Percentiles rank a stretch among this genome's conserved stretches.
These are phyloP conservation scores for Aleiodes leptofemur DNA, from an alignment of 2,888 invertebrate genomes.

Conservation along the genomic window DNA sequence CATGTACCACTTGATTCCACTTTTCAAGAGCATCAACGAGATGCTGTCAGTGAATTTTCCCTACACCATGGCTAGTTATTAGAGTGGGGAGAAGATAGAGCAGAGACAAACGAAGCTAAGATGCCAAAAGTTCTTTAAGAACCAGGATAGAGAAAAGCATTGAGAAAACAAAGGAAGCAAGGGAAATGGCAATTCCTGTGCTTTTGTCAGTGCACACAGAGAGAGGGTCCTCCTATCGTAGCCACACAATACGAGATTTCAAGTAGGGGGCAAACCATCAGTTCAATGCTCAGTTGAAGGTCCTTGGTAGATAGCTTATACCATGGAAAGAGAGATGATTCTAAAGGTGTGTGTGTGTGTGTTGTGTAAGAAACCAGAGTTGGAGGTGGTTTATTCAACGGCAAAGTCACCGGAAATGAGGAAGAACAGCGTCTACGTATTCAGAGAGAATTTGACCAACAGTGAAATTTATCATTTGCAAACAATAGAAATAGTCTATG, in stretches of 20 bases:
- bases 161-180: conserved; percentile 27
- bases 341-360: conserved; percentile 20
- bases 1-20: not conserved
- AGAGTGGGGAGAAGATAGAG: not conserved
- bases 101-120: conserved; percentile 18
- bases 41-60: conserved; percentile 20
- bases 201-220: conserved; percentile 17
- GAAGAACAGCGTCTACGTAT: conserved; percentile 19
- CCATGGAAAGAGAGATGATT: not conserved
- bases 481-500: no score
- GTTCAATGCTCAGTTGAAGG: conserved; percentile 34
- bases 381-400: conserved; percentile 23
- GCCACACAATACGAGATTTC: conserved; percentile 28
- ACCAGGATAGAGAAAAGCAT: not conserved
- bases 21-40: conserved; percentile 1
- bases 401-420: conserved; percentile 44
- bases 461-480: no score
- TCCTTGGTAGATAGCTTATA: conserved; percentile 4
- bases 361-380: conserved; percentile 1
- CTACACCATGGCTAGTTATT: not conserved
- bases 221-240: conserved; percentile 4
- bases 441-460: not conserved
- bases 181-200: conserved; percentile 42
- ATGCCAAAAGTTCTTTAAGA: conserved; percentile 6
- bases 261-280: conserved; percentile 14